phyloP scores from a whole-genome alignment of 1,140 invertebrate species.

The Orius laevigatus region DNA sequence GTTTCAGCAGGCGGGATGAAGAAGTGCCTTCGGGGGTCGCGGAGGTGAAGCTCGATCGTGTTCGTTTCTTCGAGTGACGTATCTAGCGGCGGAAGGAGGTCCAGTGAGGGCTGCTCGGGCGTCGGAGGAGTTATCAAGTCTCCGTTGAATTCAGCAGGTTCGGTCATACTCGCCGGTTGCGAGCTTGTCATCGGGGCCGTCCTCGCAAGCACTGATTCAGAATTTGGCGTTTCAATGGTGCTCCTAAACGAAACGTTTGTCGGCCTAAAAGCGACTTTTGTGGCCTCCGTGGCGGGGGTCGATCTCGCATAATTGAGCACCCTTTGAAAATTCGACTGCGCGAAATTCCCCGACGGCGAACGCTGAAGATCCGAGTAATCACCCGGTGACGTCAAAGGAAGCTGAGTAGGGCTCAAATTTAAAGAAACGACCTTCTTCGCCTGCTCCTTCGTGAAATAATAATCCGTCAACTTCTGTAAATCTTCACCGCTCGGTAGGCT shows the following conservation, averaged over 20 bases:
- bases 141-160: background rate
- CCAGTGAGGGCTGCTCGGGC: conserved; percentile 9
- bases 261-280: background rate
- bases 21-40: conserved; percentile 15
- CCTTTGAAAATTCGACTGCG: too few species aligned
- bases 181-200: conserved; percentile 11
- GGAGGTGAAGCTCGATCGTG: conserved; percentile 17
- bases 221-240: conserved; percentile 14
- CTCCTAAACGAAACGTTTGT: conserved; percentile 16
- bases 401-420: too few species aligned
- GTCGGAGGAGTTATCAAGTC: background rate
- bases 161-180: background rate
- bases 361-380: too few species aligned
- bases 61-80: conserved; percentile 16
- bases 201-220: background rate
- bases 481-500: background rate
- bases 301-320: background rate
- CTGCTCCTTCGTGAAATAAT: too few species aligned
- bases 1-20: conserved; percentile 14
- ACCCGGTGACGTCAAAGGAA: too few species aligned
- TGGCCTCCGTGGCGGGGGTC: background rate
- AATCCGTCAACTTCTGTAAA: background rate
- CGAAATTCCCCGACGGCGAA: too few species aligned
- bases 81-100: conserved; percentile 12
- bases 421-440: too few species aligned